Evolutionary conservation across 2,888 invertebrate species (phyloP), one percentile per base, ranked within the genome.

Genomic region (Brenthis ino): DNA sequence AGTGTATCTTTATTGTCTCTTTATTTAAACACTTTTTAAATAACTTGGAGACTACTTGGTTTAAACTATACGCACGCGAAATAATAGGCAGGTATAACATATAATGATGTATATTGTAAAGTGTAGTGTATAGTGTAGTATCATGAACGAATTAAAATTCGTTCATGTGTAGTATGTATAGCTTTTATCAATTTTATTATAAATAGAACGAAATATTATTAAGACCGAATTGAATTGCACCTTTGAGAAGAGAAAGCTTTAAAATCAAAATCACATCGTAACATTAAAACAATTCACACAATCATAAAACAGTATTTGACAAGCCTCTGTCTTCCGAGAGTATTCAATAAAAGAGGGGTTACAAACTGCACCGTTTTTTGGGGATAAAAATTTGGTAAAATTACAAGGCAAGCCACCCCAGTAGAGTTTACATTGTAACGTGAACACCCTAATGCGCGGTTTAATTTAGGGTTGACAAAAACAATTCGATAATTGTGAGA

Each of bases 371-470:
- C 65, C 82, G 82, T 78, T 85, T 70, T 72, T 83, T 81, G 81
- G 85, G 91, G 89, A 86, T 88, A 89, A 90, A 91, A 92, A 89
- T 90, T 91, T 88, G 88, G 84, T 85, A 81, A 91, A 90, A 92
- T 93, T 92, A 93, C 93, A 91, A 91, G 90, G 87, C 87, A 81
- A 78, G 82, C 84, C 86, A 87, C 90, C 91, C 92, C 83, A 82
- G 78, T 76, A 77, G 73, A 85, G 91, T 91, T 91, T 89, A 91
- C 91, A 89, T 88, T 91, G 92, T 92, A 91, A 89, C 85, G 84
- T 80, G 90, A 87, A 88, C 89, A 90, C 92, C 91, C 91, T 91
- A 92, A 92, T 90, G 89, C 84, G 85, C 80, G 83, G 84, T 87
- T 90, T 87, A 86, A 82, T 74, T 76, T 82, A 91, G 88, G 92